Conservation (phyloP, 2,888 invertebrate genomes). For the Noctuana brunneofusca region DNA sequence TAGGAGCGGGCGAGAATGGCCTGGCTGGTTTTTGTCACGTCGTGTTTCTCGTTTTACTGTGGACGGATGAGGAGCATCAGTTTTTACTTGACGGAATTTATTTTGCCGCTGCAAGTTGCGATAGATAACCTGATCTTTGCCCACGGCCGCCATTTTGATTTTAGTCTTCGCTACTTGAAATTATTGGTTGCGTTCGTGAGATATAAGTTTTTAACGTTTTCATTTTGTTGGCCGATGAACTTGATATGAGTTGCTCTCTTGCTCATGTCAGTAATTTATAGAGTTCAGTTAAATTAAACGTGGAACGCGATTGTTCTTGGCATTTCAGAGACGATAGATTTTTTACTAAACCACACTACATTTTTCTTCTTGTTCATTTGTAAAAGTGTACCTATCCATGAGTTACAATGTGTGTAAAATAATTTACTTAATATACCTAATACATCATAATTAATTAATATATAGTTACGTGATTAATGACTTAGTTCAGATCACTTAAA, state of each 20-base stretch:
- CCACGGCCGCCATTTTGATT: constrained; percentile 69
- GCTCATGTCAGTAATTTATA: constrained; percentile 11
- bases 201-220: constrained; percentile 42
- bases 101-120: constrained; percentile 49
- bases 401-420: too few relatives aligned
- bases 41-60: constrained; percentile 64
- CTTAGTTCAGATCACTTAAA: too few relatives aligned
- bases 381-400: too few relatives aligned
- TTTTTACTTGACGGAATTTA: constrained; percentile 66
- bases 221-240: constrained; percentile 32
- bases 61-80: constrained; percentile 67
- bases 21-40: constrained; percentile 54
- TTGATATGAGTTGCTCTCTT: constrained; percentile 6
- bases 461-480: too few relatives aligned
- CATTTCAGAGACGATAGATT: not conserved
- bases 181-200: constrained; percentile 54
- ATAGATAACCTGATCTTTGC: constrained; percentile 64
- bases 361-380: too few relatives aligned
- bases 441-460: too few relatives aligned
- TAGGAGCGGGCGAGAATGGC: constrained; percentile 50
- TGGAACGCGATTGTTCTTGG: constrained; percentile 19
- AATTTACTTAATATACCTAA: too few relatives aligned
- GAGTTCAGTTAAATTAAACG: constrained; percentile 23
- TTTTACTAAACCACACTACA: too few relatives aligned
- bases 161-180: constrained; percentile 72